Evolutionary conservation across 2,113 vertebrate genomes (phyloP).

Genomic region (Glaucomys volans): DNA sequence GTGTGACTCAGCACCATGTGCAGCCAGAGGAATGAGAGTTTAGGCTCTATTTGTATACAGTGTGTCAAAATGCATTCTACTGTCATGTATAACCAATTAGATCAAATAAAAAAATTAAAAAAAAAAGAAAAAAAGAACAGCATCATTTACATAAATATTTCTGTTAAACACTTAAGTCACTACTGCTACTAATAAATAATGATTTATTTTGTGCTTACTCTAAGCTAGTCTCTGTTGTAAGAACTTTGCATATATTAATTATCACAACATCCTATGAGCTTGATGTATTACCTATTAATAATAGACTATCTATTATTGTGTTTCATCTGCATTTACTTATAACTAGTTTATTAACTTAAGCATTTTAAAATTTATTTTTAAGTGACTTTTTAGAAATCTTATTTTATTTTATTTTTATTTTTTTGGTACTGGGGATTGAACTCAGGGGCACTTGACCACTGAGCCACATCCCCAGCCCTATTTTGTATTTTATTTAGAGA

Average conservation of each 20-base stretch:
- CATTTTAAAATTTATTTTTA: constrained; percentile 43
- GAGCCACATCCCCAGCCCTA: too few species aligned
- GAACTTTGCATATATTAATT: constrained; percentile 2
- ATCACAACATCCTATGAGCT: constrained; percentile 20
- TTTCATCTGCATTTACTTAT: constrained; percentile 45
- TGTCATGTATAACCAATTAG: too few species aligned
- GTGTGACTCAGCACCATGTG: too few species aligned
- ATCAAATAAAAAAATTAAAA: too few species aligned
- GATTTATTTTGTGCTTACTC: neutral
- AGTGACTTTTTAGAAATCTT: constrained; percentile 19
- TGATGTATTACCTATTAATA: constrained; percentile 36
- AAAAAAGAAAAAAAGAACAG: neutral
- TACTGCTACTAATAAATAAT: neutral
- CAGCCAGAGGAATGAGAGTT: too few species aligned
- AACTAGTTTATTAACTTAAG: constrained; percentile 36
- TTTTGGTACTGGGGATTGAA: too few species aligned
- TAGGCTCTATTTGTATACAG: too few species aligned
- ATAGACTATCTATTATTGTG: neutral
- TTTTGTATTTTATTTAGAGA: too few species aligned
- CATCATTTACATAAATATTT: constrained; percentile 18
- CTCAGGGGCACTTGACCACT: too few species aligned
- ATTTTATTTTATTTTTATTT: too few species aligned
- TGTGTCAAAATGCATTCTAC: too few species aligned
- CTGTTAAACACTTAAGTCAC: constrained; percentile 4
- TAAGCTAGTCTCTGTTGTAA: neutral